Evolutionary conservation across 2,797 vertebrate species (phyloP), one percentile per base, ranked within the genome.

Genomic region (Simalia tracyae): DNA sequence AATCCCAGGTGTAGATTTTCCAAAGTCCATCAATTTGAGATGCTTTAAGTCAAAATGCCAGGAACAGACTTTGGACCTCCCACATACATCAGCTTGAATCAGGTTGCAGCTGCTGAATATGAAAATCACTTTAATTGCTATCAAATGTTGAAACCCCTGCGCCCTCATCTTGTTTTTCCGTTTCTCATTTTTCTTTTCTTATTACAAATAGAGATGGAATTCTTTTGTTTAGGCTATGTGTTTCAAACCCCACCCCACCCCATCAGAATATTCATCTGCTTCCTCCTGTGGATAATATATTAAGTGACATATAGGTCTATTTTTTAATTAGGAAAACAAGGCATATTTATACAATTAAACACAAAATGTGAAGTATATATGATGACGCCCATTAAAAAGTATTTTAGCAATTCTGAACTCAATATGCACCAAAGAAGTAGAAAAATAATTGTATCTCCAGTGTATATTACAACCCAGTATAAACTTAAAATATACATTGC

Each of bases 211-310:
- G 87, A 91, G 92, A 89, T 96, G 97, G 97, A 97, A 97, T 92
- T 94, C 59, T 89, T 97, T 97, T 97, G 97, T 98, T 97, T 98
- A 97, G 97, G 96, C 96, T 98, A 95, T 36, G 10, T 90, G 90
- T 96, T 97, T 95, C 91, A 96, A 95, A 8, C 19, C 36, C 72
- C 19, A 46, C 4, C 36, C 36, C 36, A 42, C 42, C 72, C 36
- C 42, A 36, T 97, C 92, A 96, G 93, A 97, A 89, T 89, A 76
- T 92, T 97, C 95, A 94, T 97, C 95, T 97, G 96, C 95, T 97
- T 96, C 95, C 94, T 94, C 42, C 94, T 94, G 94, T 94, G 95
- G 89, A 2, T 97, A 95, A 95, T 97, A 93, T 94, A 92, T 95
- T 88, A 90, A 94, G 90, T 97, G 97, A 97, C 94, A 96, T 97